These are phyloP conservation scores for Dryococelus australis DNA, from an alignment of 2,888 invertebrate genomes.

Conservation along the genomic window DNA sequence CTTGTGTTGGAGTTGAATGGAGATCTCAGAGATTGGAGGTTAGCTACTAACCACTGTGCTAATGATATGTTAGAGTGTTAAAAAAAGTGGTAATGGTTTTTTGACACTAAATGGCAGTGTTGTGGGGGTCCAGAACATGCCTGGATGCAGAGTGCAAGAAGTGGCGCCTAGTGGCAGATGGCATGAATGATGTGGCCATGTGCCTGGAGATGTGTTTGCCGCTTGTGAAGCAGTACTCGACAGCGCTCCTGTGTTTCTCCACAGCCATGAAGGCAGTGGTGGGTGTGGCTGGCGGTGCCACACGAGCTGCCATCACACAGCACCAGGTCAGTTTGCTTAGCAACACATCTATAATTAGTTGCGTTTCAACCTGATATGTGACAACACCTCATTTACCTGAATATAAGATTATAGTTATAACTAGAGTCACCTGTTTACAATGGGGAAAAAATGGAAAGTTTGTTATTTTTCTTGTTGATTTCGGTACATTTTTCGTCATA, in stretches of 20 bases:
- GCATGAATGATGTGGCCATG: conserved; percentile 90
- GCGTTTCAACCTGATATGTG: not conserved
- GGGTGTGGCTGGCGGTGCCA: conserved; percentile 86
- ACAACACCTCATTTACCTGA: too few relatives aligned
- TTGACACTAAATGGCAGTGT: not conserved
- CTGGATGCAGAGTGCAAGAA: conserved; percentile 82
- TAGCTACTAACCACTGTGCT: too few relatives aligned
- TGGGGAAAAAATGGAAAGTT: too few relatives aligned
- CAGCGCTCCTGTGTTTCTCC: conserved; percentile 74
- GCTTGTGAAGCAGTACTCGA: conserved; percentile 60
- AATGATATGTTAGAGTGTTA: too few relatives aligned
- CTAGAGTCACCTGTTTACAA: too few relatives aligned
- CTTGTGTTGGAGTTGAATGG: too few relatives aligned
- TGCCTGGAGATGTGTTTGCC: conserved; percentile 86
- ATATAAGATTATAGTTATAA: too few relatives aligned
- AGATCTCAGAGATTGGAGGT: too few relatives aligned
- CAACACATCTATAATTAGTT: not conserved
- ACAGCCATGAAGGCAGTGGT: conserved; percentile 86
- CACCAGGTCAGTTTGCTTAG: conserved; percentile 70
- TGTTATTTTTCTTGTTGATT: too few relatives aligned
- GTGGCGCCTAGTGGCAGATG: conserved; percentile 94
- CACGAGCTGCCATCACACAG: conserved; percentile 89
- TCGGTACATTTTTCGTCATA: too few relatives aligned
- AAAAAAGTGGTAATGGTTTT: too few relatives aligned
- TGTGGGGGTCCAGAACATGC: not conserved